These are phyloP conservation scores for Bellardia bayeri DNA, from an alignment of 2,888 invertebrate species.

Conservation along the genomic window DNA sequence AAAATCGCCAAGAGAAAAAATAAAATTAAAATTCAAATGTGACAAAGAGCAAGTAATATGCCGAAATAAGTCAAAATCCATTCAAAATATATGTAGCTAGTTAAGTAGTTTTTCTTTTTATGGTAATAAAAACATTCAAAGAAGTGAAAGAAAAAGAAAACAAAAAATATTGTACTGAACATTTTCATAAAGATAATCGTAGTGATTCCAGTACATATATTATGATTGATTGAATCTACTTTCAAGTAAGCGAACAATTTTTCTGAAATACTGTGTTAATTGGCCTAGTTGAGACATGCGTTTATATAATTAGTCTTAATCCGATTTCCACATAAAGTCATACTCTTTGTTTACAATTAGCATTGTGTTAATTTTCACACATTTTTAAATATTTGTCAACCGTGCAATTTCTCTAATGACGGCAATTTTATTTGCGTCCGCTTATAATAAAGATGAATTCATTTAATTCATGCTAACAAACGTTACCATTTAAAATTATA, in stretches of 20 bases:
- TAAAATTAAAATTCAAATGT: too few relatives aligned
- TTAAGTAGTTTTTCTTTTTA: too few relatives aligned
- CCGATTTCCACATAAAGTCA: not conserved
- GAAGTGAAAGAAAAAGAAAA: too few relatives aligned
- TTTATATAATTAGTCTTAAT: not conserved
- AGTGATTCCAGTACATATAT: too few relatives aligned
- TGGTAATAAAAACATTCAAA: too few relatives aligned
- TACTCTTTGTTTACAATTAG: not conserved
- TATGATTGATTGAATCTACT: too few relatives aligned
- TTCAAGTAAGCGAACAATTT: not conserved
- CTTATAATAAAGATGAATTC: not conserved
- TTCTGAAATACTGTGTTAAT: not conserved
- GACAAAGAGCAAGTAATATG: too few relatives aligned
- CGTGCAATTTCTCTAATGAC: constrained; percentile 11
- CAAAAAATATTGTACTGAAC: too few relatives aligned
- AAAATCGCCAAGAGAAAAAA: too few relatives aligned
- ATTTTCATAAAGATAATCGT: too few relatives aligned
- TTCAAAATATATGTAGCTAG: too few relatives aligned
- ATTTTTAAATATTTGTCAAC: constrained; percentile 19
- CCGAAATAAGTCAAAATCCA: too few relatives aligned
- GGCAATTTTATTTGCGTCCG: constrained; percentile 2
- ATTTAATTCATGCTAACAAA: constrained; percentile 26
- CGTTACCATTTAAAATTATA: not conserved
- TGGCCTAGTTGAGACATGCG: not conserved
- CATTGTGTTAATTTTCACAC: constrained; percentile 33